Evolutionary conservation across 2,888 invertebrate species (phyloP), one percentile per base, ranked within the genome.

Genomic region (Habrosyne pyritoides): DNA sequence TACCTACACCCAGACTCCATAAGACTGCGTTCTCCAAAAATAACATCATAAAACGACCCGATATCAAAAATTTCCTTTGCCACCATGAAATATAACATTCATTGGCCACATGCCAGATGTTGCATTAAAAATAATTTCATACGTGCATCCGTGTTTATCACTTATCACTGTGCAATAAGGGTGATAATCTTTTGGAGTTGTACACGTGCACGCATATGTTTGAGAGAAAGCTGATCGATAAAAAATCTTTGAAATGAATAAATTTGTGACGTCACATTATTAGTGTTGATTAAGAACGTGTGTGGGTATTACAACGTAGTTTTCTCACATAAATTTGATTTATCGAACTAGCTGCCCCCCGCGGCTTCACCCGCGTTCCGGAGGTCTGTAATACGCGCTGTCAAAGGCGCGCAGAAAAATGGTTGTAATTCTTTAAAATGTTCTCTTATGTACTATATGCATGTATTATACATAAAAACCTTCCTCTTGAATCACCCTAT

Each of bases 191-290:
- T 21, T 47, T 47, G n/a, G 2, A 47, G 22, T 10, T 24, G 6
- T 14, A 49, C 7, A 22, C 5, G 8, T 8, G 26, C 28, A 26
- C 42, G 42, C 42, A 33, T 42, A 42, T 21, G 49, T 71, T 73
- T 28, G 22, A 73, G 71, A 59, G 71, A 71, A 71, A 71, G 71
- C 63, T 52, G 61, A 64, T 66, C 52, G 53, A 69, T 69, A 53
- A 51, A n/a, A 57, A 26, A 59, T 57, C 22, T 60, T 63, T 63
- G 71, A 71, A 63, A 73, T 66, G 61, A 63, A 54, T 36, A 56
- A 21, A 59, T 55, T 56, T 51, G 65, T 67, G 64, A 70, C 73
- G 68, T 65, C 71, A 67, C 61, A n/a, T 58, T 57, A 69, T 56
- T 57, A 42, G 53, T 57, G 50, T 50, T 56, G 53, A 56, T 14